phyloP scores from a whole-genome alignment of 2,113 vertebrate genomes.

The Prietella phreatophila region DNA sequence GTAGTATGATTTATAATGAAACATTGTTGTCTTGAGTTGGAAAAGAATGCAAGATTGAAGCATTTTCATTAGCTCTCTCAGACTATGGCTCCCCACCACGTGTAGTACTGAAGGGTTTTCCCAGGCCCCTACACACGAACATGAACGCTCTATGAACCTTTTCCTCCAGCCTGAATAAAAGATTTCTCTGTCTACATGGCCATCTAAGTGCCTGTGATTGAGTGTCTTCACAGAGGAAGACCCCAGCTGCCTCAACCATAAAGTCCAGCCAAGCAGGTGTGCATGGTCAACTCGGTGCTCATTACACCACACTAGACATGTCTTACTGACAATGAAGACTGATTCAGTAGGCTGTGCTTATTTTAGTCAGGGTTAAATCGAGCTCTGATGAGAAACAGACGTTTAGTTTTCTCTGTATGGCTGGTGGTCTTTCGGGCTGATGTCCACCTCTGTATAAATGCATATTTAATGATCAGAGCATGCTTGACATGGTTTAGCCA shows the following conservation, averaged over 20 bases:
- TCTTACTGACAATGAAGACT: constrained; percentile 22
- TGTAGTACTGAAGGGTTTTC: neutral
- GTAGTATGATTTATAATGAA: neutral
- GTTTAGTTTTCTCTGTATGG: constrained; percentile 20
- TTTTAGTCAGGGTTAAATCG: constrained; percentile 22
- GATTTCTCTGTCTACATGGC: constrained; percentile 42
- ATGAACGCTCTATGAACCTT: neutral
- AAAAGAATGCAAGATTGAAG: neutral
- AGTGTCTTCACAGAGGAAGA: constrained; percentile 39
- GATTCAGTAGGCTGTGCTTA: constrained; percentile 11
- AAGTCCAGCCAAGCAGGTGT: constrained; percentile 52
- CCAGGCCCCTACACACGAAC: neutral
- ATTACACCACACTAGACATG: constrained; percentile 8
- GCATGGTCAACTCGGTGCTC: constrained; percentile 13
- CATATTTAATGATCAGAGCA: constrained; percentile 47
- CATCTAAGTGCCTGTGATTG: constrained; percentile 44
- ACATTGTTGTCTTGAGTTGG: neutral
- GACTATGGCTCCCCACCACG: neutral
- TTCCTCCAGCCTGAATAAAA: constrained; percentile 13
- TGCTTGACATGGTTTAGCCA: neutral
- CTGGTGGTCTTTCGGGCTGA: constrained; percentile 41
- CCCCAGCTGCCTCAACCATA: constrained; percentile 45
- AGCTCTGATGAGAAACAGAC: constrained; percentile 12
- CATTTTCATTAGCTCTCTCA: neutral
- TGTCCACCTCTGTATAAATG: constrained; percentile 47